Evolutionary conservation across 2,113 vertebrate species (phyloP).

Genomic region (Sinocyclocheilus grahami): DNA sequence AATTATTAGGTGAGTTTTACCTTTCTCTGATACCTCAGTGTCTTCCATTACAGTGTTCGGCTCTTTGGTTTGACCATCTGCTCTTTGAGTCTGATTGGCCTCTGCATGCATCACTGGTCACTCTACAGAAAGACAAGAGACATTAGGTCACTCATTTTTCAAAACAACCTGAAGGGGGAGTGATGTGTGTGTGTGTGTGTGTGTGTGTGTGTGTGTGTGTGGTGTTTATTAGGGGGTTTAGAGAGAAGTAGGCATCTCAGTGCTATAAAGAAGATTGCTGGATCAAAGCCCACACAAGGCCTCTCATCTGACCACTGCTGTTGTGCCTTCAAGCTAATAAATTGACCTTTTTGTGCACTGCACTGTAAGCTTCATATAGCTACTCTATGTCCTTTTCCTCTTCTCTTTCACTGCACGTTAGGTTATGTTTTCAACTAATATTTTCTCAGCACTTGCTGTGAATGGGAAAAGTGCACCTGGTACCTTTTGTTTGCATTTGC

Average conservation of each 20-base stretch:
- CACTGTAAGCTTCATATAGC: conserved; percentile 3
- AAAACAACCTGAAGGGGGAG: conserved; percentile 27
- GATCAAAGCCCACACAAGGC: conserved; percentile 30
- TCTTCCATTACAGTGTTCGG: neutral
- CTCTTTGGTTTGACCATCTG: conserved; percentile 4
- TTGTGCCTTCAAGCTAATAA: conserved; percentile 31
- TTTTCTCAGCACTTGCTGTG: neutral
- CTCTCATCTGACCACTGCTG: conserved; percentile 11
- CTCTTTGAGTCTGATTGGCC: conserved; percentile 11
- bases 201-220: conserved; percentile 4
- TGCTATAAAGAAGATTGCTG: conserved; percentile 24
- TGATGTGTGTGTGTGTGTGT: neutral
- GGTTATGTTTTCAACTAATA: conserved; percentile 1
- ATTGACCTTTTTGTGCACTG: conserved; percentile 24
- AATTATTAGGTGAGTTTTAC: neutral
- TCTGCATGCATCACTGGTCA: conserved; percentile 33
- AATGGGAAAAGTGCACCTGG: conserved; percentile 15
- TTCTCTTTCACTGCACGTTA: conserved; percentile 3
- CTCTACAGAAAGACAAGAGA: conserved; percentile 27
- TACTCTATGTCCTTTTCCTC: neutral
- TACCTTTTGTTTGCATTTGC: conserved; percentile 2
- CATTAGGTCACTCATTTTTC: conserved; percentile 1
- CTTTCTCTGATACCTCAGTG: conserved; percentile 20
- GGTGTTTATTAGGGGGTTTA: conserved; percentile 4
- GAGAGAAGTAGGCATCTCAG: neutral